phyloP scores from a whole-genome alignment of 2,113 vertebrate genomes.

The Aegotheles bennettii region DNA sequence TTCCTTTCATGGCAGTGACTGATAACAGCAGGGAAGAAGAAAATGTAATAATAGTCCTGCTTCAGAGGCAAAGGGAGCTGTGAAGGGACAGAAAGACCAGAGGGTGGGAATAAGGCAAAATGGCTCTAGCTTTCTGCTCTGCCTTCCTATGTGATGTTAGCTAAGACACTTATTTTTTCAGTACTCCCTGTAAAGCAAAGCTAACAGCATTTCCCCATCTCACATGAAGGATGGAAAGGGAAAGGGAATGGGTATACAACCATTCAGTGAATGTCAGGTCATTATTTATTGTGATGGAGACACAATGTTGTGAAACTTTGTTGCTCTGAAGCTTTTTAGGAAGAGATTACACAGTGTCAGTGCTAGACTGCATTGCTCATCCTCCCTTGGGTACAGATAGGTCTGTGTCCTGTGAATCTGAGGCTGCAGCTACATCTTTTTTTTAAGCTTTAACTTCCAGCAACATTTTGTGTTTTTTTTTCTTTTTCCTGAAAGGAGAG shows the following conservation, averaged over 20 bases:
- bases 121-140: neutral
- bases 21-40: neutral
- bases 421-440: neutral
- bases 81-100: neutral
- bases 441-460: neutral
- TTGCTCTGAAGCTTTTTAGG: neutral
- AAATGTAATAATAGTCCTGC: neutral
- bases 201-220: neutral
- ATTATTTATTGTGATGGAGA: constrained; percentile 20
- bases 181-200: neutral
- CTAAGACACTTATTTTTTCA: neutral
- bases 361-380: neutral
- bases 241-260: neutral
- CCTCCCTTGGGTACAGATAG: neutral
- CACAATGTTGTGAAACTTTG: neutral
- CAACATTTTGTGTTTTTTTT: accelerated
- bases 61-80: neutral
- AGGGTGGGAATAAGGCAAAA: neutral
- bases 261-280: constrained; percentile 2
- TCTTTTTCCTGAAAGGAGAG: neutral
- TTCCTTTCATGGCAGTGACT: neutral
- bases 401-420: neutral
- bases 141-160: neutral
- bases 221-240: neutral
- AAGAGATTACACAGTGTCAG: constrained; percentile 4